phyloP scores from a whole-genome alignment of 2,797 vertebrate species.

The Vespertilio murinus region DNA sequence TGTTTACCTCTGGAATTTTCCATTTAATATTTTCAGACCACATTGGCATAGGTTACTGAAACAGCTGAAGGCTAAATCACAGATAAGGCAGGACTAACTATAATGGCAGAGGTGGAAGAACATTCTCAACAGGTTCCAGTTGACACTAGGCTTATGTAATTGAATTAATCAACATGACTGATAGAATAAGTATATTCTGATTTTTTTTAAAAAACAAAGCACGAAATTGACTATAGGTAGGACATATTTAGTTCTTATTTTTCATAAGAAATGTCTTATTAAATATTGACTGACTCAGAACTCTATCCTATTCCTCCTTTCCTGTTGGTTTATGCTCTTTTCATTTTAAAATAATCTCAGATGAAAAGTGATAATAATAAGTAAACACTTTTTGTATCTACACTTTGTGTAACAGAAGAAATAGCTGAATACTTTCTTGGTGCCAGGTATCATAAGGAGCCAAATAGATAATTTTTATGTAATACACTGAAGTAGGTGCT shows the following conservation, averaged over 20 bases:
- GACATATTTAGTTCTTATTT: not conserved
- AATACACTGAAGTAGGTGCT: not conserved
- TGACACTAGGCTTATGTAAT: not conserved
- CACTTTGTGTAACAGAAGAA: not conserved
- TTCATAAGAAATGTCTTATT: not conserved
- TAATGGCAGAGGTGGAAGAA: not conserved
- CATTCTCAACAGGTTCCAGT: not conserved
- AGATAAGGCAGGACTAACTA: not conserved
- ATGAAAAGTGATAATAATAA: not conserved
- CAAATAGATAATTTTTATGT: not conserved
- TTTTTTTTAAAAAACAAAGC: not conserved
- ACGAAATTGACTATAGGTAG: not conserved
- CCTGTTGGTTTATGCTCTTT: not conserved
- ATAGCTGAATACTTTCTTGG: not conserved
- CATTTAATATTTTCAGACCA: not conserved
- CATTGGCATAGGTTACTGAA: not conserved
- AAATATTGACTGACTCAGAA: not conserved
- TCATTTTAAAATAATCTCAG: conserved; percentile 3
- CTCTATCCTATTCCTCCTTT: not conserved
- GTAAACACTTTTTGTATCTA: not conserved
- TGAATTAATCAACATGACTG: not conserved
- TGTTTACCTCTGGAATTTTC: not conserved
- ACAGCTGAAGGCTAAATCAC: not conserved
- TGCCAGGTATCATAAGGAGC: not conserved
- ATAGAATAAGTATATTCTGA: not conserved